Conservation (phyloP, 2,888 invertebrate species). For the Arrhopalites spinosus region DNA sequence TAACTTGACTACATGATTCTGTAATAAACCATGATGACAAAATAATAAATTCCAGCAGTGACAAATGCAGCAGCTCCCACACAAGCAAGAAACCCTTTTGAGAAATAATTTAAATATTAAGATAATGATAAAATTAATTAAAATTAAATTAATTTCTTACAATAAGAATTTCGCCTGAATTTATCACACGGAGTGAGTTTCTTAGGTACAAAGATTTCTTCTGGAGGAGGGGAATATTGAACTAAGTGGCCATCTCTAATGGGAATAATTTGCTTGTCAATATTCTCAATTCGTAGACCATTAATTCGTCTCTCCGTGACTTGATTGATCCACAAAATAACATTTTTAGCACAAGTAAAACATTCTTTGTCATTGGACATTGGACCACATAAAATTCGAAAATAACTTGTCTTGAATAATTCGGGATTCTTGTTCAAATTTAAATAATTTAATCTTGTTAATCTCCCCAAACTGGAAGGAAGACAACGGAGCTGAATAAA, state of each 20-base stretch:
- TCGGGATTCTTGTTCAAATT: slow-evolving; percentile 18
- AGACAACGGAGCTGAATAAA: slow-evolving; percentile 8
- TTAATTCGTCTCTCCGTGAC: not conserved
- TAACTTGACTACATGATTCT: too few species aligned
- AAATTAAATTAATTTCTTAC: not conserved
- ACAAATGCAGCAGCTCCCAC: too few species aligned
- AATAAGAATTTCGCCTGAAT: not conserved
- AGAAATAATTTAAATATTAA: too few species aligned
- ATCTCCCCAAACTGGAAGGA: slow-evolving; percentile 5
- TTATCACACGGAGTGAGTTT: not conserved
- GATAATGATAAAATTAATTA: too few species aligned
- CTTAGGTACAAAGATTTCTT: not conserved
- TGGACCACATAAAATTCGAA: not conserved
- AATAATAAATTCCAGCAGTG: too few species aligned
- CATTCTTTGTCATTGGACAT: slow-evolving; percentile 14
- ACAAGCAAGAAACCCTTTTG: too few species aligned
- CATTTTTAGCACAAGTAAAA: slow-evolving; percentile 9
- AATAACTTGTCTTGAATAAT: slow-evolving; percentile 6
- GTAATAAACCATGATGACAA: too few species aligned
- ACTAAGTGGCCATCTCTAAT: not conserved
- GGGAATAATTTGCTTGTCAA: not conserved
- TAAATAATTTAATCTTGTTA: not conserved
- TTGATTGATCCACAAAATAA: not conserved
- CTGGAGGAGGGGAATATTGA: not conserved
- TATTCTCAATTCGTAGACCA: not conserved